Evolutionary conservation across 92 coral and sea anemone species (phyloP), one percentile per base, ranked within the genome.

Genomic region (Paragorgia papillata): DNA sequence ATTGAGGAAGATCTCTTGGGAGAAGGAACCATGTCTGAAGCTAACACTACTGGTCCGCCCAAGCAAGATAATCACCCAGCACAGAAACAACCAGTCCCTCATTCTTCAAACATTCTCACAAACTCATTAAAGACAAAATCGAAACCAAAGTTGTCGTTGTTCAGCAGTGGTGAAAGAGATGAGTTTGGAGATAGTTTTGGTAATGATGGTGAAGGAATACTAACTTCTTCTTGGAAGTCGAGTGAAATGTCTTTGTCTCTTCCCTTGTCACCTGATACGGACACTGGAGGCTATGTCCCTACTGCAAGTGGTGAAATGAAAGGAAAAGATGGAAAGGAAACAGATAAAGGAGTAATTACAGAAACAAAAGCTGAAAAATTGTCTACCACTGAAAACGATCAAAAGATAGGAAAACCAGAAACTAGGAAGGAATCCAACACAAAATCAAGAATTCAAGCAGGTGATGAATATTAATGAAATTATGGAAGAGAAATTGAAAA

Each of bases 171-270:
- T 14, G 89, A 87, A 21, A 82, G 65, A 70, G 91, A 91, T 32
- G 92, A 87, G 29, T 73, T 94, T 18, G 95, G 84, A 8, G 89
- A 89, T 65, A 94, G 98, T 28, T 91, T 89, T 89, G 92, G 86
- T 6, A 86, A 76, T 3, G 86, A 79, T 19, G 83, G 69, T 0
- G 86, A 74, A 30, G 84, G 78, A 17, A 64, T 54, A 13, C 70
- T 85, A 18, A 68, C 89, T 0, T 74, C 97, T 1, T 94, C 98
- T 20, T 80, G 83, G 84, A 85, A 83, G 62, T 90, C 97, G 2
- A 84, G 80, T 9, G 87, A 86, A 30, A 74, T 63, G 24, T 77
- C 90, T 30, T 43, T 66, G 41, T 89, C 99, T 22, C 99, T 97
- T 14, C 97, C 97, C 21, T 66, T 88, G 31, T 91, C 97, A 2